A percentile compares a stretch with the other conserved stretches of the same genome.
Evolutionary conservation across 1,140 invertebrate genomes (phyloP).

Genomic region (Tetraneura akinire): DNA sequence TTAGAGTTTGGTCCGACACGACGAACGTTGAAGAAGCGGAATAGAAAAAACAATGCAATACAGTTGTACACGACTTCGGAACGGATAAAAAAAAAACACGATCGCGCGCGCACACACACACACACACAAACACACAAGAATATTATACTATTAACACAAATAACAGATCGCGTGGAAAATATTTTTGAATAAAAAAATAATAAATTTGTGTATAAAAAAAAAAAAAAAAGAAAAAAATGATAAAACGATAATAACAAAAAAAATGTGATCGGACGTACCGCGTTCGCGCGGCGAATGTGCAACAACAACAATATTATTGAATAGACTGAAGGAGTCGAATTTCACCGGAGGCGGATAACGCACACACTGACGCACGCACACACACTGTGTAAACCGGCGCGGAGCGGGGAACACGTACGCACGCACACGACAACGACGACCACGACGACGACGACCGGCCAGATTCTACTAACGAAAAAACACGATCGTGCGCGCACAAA

Average conservation of each 20-base stretch:
- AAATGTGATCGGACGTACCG: not conserved
- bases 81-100: not conserved
- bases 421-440: not conserved
- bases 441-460: slow-evolving; percentile 1
- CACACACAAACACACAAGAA: not conserved
- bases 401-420: not conserved
- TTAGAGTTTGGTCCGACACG: too few species aligned
- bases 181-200: not conserved
- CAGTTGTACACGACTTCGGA: not conserved
- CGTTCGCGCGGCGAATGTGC: slow-evolving; percentile 8
- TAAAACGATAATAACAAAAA: not conserved
- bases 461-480: slow-evolving; percentile 37
- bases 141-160: not conserved
- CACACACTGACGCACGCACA: slow-evolving; percentile 41
- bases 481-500: not conserved
- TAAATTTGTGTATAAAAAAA: not conserved
- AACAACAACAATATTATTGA: slow-evolving; percentile 47
- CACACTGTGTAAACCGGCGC: slow-evolving; percentile 6
- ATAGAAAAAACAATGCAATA: too few species aligned
- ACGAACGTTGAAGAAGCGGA: too few species aligned
- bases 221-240: not conserved
- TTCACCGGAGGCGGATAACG: slow-evolving; percentile 51
- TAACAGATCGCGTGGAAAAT: not conserved
- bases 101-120: not conserved
- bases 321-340: slow-evolving; percentile 45